Evolutionary conservation across 2,113 vertebrate genomes (phyloP).

Genomic region (Spizaetus ornatus): DNA sequence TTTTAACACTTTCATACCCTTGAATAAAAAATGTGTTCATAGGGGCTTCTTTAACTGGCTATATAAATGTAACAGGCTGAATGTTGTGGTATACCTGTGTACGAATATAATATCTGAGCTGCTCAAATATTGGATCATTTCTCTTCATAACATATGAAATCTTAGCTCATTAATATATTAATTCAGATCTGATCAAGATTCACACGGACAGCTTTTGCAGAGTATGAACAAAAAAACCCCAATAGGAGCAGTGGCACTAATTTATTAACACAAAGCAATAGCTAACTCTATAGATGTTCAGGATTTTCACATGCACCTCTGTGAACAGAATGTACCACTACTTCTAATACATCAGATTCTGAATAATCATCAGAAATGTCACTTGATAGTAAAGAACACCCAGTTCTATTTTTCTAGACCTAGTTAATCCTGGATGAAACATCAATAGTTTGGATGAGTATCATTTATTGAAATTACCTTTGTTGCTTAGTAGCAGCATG

Average conservation of each 20-base stretch:
- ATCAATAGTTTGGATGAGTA: conserved; percentile 4
- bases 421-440: not conserved
- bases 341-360: not conserved
- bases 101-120: not conserved
- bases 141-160: not conserved
- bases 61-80: not conserved
- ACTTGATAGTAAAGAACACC: not conserved
- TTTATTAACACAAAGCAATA: not conserved
- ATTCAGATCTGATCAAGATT: not conserved
- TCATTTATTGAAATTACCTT: conserved; percentile 61
- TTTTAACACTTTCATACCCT: not conserved
- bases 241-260: not conserved
- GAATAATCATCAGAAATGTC: not conserved
- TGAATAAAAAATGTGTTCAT: not conserved
- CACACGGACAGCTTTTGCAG: not conserved
- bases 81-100: not conserved
- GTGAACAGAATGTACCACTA: not conserved
- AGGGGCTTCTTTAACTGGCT: not conserved
- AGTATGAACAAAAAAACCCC: not conserved
- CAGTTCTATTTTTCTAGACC: not conserved
- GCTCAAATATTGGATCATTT: not conserved
- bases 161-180: not conserved
- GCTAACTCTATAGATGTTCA: not conserved
- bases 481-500: conserved; percentile 63
- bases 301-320: not conserved